These are phyloP conservation scores for Myotis vivesi DNA, from an alignment of 2,797 vertebrate genomes.

Conservation along the genomic window DNA sequence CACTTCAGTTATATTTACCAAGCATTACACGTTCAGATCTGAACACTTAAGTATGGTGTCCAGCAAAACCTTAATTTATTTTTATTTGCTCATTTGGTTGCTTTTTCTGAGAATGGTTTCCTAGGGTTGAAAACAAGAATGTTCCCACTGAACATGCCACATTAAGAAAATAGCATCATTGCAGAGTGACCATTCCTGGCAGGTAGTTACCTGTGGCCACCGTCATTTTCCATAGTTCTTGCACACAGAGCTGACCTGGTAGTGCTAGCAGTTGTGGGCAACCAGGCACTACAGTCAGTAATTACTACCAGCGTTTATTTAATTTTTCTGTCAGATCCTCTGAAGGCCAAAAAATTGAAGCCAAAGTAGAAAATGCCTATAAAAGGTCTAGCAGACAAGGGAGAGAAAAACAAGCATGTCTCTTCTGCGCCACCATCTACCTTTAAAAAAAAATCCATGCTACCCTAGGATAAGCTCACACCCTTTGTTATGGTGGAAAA, in stretches of 20 bases:
- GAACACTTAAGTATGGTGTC: not conserved
- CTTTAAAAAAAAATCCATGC: not conserved
- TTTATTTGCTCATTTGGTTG: not conserved
- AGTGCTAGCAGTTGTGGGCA: not conserved
- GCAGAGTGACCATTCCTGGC: not conserved
- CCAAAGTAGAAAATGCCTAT: not conserved
- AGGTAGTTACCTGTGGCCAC: not conserved
- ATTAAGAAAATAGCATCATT: not conserved
- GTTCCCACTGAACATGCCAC: not conserved
- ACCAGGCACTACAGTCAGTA: not conserved
- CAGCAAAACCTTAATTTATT: not conserved
- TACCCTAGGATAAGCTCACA: not conserved
- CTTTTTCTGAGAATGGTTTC: not conserved
- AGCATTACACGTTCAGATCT: not conserved
- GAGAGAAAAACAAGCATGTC: not conserved
- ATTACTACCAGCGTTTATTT: not conserved
- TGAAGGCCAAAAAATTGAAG: conserved; percentile 19
- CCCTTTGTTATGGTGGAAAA: not conserved
- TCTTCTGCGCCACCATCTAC: not conserved
- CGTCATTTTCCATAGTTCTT: not conserved
- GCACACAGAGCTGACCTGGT: not conserved
- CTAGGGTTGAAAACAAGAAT: not conserved
- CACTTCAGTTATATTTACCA: not conserved
- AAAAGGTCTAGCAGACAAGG: not conserved
- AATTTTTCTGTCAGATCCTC: not conserved